These are phyloP conservation scores for Caenorhabditis zanzibari DNA, from an alignment of 2,888 invertebrate species.

Conservation along the genomic window DNA sequence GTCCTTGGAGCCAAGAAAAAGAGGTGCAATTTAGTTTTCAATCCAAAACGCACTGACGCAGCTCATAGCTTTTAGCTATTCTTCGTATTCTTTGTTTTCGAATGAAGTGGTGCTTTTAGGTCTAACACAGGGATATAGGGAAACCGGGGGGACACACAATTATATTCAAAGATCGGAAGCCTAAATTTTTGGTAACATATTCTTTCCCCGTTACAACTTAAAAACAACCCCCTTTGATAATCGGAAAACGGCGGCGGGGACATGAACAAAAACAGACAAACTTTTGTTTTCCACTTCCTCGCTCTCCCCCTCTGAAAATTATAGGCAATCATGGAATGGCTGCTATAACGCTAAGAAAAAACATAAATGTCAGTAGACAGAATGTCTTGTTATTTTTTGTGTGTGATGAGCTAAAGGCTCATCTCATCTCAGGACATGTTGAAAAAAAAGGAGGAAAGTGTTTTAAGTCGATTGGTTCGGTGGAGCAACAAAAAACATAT, in stretches of 20 bases:
- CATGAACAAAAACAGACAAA: slow-evolving; percentile 24
- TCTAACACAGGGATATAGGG: not conserved
- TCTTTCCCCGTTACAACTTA: not conserved
- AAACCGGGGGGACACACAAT: not conserved
- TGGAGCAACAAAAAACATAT: slow-evolving; percentile 8
- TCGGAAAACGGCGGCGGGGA: not conserved
- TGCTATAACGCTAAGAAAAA: not conserved
- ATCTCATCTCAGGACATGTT: not conserved
- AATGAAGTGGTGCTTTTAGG: no score
- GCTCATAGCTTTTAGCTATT: not conserved
- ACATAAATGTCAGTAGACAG: not conserved
- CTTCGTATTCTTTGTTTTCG: not conserved
- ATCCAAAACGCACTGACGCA: not conserved
- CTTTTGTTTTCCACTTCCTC: slow-evolving; percentile 15
- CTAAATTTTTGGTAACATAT: slow-evolving; percentile 13
- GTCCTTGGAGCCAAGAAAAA: not conserved
- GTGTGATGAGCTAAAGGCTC: no score
- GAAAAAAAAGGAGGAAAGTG: not conserved
- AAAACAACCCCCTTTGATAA: slow-evolving; percentile 30
- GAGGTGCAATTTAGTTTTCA: not conserved
- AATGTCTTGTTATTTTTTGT: not conserved
- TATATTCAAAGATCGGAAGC: slow-evolving; percentile 21
- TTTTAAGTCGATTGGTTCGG: slow-evolving; percentile 3
- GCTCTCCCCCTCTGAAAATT: slow-evolving; percentile 2
- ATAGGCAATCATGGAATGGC: slow-evolving; percentile 12